Conservation (phyloP, 1,140 invertebrate genomes). For the Vanessa atalanta region DNA sequence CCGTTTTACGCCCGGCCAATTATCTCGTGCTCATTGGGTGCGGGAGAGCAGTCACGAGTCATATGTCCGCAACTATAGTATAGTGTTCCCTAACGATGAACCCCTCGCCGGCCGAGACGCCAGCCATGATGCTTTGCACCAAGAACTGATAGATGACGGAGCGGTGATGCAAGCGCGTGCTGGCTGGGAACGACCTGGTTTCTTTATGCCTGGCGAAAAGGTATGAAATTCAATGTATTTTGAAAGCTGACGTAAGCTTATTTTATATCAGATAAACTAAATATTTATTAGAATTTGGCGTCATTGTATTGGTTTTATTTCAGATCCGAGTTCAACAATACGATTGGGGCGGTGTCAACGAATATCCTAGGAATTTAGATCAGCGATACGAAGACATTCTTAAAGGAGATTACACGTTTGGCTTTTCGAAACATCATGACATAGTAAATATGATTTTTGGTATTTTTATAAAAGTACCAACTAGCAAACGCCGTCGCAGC, state of each 20-base stretch:
- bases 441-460: slow-evolving; percentile 80
- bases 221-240: slow-evolving; percentile 28
- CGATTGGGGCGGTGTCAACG: slow-evolving; percentile 92
- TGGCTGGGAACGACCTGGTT: slow-evolving; percentile 93
- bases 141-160: slow-evolving; percentile 85
- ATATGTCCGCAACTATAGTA: slow-evolving; percentile 92
- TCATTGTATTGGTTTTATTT: slow-evolving; percentile 22
- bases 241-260: background rate
- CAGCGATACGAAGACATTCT: slow-evolving; percentile 85
- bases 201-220: slow-evolving; percentile 81
- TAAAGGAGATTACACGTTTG: slow-evolving; percentile 89
- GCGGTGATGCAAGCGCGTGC: slow-evolving; percentile 93
- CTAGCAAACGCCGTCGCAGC: too few species aligned
- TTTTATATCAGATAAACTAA: background rate
- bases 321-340: slow-evolving; percentile 82
- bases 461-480: background rate
- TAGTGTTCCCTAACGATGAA: slow-evolving; percentile 92
- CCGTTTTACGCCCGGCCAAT: slow-evolving; percentile 87
- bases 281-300: background rate
- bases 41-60: slow-evolving; percentile 91
- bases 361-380: slow-evolving; percentile 83
- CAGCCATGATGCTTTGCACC: slow-evolving; percentile 71
- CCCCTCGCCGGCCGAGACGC: slow-evolving; percentile 88
- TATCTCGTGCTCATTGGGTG: slow-evolving; percentile 86
- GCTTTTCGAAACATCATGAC: slow-evolving; percentile 89